A percentile compares a stretch with the other conserved stretches of the same genome.
Evolutionary conservation across 2,888 invertebrate genomes (phyloP).

Genomic region (Caenorhabditis angaria): DNA sequence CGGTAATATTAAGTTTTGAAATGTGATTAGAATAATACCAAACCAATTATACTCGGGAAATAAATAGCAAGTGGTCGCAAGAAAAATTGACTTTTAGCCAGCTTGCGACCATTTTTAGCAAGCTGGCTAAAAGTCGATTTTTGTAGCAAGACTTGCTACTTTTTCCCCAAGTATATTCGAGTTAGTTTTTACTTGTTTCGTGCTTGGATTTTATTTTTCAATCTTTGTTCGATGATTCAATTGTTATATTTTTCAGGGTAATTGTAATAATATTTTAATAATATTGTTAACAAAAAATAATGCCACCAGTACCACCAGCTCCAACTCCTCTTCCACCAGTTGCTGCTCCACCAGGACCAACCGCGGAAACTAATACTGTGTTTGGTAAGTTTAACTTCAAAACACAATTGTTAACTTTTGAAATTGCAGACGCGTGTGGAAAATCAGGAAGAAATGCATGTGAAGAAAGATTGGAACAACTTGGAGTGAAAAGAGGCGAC

Average conservation of each 20-base stretch:
- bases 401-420: neutral
- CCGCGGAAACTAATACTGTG: neutral
- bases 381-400: neutral
- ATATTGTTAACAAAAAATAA: neutral
- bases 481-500: slow-evolving; percentile 9
- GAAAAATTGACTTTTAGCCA: too few relatives aligned
- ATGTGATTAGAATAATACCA: too few relatives aligned
- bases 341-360: neutral
- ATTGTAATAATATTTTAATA: neutral
- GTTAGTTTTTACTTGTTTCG: too few relatives aligned
- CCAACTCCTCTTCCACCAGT: slow-evolving; percentile 20
- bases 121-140: too few relatives aligned
- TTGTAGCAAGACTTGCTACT: too few relatives aligned
- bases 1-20: too few relatives aligned
- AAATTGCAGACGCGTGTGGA: neutral
- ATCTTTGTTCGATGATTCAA: neutral
- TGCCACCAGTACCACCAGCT: slow-evolving; percentile 13
- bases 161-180: too few relatives aligned
- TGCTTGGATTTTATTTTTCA: too few relatives aligned
- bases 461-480: slow-evolving; percentile 20
- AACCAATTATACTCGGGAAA: too few relatives aligned
- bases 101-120: too few relatives aligned
- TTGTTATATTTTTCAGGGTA: neutral
- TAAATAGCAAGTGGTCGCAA: too few relatives aligned
- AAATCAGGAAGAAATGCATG: slow-evolving; percentile 21